phyloP scores from a whole-genome alignment of 2,113 vertebrate species.

The Centropus bengalensis region DNA sequence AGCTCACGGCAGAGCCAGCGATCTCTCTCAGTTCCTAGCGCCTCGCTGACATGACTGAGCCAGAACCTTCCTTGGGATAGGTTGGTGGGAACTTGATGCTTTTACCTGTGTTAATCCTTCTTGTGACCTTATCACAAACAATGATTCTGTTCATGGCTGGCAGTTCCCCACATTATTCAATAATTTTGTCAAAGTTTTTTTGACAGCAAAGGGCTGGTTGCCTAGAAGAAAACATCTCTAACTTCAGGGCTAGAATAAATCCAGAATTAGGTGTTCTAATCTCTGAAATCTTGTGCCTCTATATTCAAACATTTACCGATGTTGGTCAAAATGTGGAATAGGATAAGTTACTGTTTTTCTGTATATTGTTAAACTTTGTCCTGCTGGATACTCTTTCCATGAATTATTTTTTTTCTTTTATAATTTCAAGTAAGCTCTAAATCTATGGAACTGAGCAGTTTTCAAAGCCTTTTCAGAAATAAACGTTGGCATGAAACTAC shows the following conservation, averaged over 20 bases:
- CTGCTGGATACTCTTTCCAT: neutral
- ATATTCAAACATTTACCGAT: neutral
- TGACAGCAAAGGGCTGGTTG: neutral
- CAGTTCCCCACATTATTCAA: neutral
- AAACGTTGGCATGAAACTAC: neutral
- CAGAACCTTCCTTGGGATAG: neutral
- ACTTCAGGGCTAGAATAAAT: slow-evolving; percentile 44
- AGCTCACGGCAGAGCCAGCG: neutral
- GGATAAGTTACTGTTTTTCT: neutral
- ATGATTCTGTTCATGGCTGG: neutral
- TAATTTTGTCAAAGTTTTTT: neutral
- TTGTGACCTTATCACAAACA: neutral
- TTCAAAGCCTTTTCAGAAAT: slow-evolving; percentile 42
- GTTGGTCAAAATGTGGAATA: neutral
- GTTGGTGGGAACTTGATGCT: neutral
- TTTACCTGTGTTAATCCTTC: neutral
- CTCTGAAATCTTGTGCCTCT: neutral
- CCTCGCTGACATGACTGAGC: neutral
- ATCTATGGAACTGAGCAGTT: slow-evolving; percentile 33
- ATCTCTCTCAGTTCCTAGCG: neutral
- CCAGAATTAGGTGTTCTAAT: neutral
- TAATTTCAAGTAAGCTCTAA: slow-evolving; percentile 20
- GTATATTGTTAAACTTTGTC: slow-evolving; percentile 2
- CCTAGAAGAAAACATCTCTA: neutral
- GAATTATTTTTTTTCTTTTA: slow-evolving; percentile 46